Conservation (phyloP, 2,797 vertebrate species). For the Halcyon badia region DNA sequence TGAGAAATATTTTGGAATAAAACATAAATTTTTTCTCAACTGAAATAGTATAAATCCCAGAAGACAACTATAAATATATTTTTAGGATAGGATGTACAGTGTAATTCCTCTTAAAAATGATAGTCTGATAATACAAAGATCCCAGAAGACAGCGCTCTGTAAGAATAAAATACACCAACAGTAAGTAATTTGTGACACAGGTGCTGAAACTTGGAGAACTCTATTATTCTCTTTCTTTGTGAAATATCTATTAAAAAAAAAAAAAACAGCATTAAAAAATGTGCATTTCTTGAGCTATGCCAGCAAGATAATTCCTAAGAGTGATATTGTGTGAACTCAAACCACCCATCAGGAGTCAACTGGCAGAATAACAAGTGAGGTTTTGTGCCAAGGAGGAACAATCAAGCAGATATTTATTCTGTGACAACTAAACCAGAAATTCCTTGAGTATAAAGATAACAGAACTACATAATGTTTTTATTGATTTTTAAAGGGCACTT, state of each 20-base stretch:
- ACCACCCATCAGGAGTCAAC: neutral
- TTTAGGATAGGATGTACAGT: neutral
- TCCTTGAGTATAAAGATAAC: slow-evolving; percentile 20
- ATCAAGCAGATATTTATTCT: neutral
- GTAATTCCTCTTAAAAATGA: neutral
- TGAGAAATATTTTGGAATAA: slow-evolving; percentile 5
- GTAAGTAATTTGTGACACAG: neutral
- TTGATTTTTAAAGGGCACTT: neutral
- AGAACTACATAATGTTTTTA: neutral
- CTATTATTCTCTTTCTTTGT: neutral
- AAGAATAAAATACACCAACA: neutral
- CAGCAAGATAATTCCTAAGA: slow-evolving; percentile 7
- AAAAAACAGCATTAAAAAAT: neutral
- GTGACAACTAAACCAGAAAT: neutral
- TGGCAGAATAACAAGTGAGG: slow-evolving; percentile 4
- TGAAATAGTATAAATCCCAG: neutral
- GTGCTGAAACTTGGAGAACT: neutral
- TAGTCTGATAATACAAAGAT: neutral
- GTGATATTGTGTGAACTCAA: neutral
- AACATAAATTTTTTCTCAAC: neutral
- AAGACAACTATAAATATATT: neutral
- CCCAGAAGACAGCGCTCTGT: neutral
- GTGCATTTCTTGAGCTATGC: neutral
- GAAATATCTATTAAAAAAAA: neutral
- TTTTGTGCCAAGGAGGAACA: neutral